phyloP scores from a whole-genome alignment of 2,888 invertebrate species.

The Serrognathus titanus region DNA sequence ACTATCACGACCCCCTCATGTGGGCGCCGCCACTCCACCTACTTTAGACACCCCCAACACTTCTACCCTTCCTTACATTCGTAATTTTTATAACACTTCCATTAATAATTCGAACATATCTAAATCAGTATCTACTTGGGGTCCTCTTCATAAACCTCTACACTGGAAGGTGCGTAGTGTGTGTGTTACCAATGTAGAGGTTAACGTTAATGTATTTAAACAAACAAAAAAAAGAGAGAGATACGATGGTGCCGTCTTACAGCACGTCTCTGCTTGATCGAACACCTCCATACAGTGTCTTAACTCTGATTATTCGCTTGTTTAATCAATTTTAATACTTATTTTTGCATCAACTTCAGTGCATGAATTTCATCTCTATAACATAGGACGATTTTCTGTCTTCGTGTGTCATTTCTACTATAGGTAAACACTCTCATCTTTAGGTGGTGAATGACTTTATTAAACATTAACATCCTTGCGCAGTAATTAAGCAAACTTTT shows the following conservation, averaged over 20 bases:
- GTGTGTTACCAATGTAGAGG: conserved; percentile 15
- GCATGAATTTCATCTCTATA: neutral
- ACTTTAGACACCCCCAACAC: conserved; percentile 46
- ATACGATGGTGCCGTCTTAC: no score
- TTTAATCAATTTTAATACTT: neutral
- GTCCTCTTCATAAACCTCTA: conserved; percentile 61
- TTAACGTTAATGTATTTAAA: neutral
- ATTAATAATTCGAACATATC: conserved; percentile 54
- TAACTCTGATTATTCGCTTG: no score
- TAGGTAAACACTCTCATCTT: no score
- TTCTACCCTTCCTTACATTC: conserved; percentile 50
- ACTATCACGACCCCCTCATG: conserved; percentile 43
- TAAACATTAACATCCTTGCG: no score
- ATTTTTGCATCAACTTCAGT: neutral
- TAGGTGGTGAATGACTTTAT: no score
- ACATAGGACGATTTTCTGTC: no score
- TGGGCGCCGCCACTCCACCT: conserved; percentile 37
- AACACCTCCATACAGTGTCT: no score
- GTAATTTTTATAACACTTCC: conserved; percentile 48
- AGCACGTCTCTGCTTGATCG: no score
- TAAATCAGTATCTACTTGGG: conserved; percentile 63
- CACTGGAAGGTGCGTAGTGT: conserved; percentile 59
- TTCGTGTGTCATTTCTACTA: no score
- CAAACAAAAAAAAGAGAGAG: no score
- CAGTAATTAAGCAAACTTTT: no score